A percentile compares a stretch with the other conserved stretches of the same genome.
Conservation (phyloP, 2,113 vertebrate genomes). For the Onychostoma macrolepis region DNA sequence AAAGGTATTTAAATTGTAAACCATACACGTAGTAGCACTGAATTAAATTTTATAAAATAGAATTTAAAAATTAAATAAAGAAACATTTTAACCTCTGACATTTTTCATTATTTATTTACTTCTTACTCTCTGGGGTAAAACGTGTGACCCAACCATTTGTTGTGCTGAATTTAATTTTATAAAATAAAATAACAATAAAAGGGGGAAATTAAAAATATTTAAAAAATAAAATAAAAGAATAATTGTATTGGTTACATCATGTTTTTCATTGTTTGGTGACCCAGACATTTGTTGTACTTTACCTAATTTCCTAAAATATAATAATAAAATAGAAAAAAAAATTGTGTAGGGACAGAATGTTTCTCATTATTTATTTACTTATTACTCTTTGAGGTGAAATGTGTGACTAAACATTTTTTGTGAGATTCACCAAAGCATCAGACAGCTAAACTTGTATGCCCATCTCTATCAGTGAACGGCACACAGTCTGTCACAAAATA, state of each 20-base stretch:
- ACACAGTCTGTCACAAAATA: neutral
- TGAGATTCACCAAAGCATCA: conserved; percentile 1
- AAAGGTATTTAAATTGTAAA: too few species aligned
- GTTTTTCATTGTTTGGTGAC: too few species aligned
- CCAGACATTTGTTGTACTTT: too few species aligned
- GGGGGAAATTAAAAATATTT: too few species aligned
- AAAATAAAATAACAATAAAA: neutral
- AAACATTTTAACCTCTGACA: too few species aligned
- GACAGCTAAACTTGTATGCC: neutral
- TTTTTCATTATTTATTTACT: neutral
- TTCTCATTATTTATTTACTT: neutral
- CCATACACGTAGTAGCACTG: too few species aligned
- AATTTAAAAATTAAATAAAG: neutral
- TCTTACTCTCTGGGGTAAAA: neutral
- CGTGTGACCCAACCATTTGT: neutral
- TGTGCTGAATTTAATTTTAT: neutral
- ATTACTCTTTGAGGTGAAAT: neutral
- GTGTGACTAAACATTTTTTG: neutral
- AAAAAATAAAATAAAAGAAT: too few species aligned
- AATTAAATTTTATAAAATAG: too few species aligned
- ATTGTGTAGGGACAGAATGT: neutral
- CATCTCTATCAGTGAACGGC: neutral
- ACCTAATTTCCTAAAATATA: neutral
- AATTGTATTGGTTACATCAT: too few species aligned
- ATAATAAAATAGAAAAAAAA: neutral